phyloP scores from a whole-genome alignment of 2,888 invertebrate genomes.

The Dynastes tityus region DNA sequence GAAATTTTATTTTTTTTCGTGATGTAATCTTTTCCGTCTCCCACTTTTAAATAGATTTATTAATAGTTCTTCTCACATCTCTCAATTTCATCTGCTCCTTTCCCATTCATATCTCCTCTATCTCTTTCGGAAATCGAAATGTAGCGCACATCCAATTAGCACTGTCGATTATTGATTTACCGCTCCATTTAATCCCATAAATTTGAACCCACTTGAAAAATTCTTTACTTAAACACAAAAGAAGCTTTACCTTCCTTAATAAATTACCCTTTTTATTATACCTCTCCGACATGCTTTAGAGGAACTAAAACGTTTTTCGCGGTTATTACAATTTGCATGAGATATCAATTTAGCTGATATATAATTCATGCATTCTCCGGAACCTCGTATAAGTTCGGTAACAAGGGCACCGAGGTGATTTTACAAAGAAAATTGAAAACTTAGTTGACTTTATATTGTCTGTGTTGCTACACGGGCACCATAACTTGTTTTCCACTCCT shows the following conservation, averaged over 20 bases:
- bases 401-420: conserved; percentile 60
- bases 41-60: too few relatives aligned
- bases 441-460: conserved; percentile 62
- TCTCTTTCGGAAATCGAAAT: not conserved
- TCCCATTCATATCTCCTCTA: not conserved
- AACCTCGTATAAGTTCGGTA: conserved; percentile 44
- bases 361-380: conserved; percentile 42
- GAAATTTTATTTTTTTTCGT: too few relatives aligned
- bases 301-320: conserved; percentile 27
- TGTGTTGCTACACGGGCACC: conserved; percentile 57
- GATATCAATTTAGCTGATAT: conserved; percentile 44
- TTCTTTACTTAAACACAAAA: conserved; percentile 29
- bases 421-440: conserved; percentile 63
- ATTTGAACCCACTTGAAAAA: conserved; percentile 1
- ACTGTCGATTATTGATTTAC: conserved; percentile 15
- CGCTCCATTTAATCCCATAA: not conserved
- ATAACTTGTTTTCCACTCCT: conserved; percentile 49
- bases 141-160: conserved; percentile 10
- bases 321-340: conserved; percentile 44
- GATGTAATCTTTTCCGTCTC: too few relatives aligned
- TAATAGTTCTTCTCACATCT: too few relatives aligned
- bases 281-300: conserved; percentile 32
- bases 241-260: conserved; percentile 26
- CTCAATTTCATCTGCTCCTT: too few relatives aligned
- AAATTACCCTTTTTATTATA: conserved; percentile 37